Evolutionary conservation across 2,888 invertebrate genomes (phyloP).

Genomic region (Tupiocoris notatus): DNA sequence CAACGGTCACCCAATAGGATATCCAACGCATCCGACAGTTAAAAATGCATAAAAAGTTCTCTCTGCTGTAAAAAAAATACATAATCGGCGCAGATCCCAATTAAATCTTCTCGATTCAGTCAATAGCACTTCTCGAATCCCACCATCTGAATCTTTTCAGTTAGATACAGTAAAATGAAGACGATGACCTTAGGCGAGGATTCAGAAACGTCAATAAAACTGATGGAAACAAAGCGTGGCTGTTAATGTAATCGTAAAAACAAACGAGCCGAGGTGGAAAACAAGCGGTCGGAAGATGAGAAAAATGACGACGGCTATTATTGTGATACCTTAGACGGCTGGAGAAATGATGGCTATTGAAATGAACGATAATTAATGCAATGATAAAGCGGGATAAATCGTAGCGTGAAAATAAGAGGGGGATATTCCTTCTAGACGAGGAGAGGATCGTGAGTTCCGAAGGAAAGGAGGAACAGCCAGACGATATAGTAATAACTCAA

Average conservation of each 20-base stretch:
- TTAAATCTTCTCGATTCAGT: too few species aligned
- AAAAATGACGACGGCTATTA: not conserved
- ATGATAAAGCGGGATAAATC: not conserved
- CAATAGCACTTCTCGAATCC: too few species aligned
- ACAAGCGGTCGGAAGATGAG: not conserved
- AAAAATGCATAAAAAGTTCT: too few species aligned
- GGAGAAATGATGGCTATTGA: not conserved
- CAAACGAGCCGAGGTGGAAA: not conserved
- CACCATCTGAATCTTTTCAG: too few species aligned
- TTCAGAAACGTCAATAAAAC: not conserved
- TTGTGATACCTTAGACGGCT: not conserved
- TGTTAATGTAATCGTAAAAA: not conserved
- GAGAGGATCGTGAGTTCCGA: not conserved
- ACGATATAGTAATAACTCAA: constrained; percentile 43
- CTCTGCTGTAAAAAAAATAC: too few species aligned
- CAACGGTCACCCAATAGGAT: too few species aligned
- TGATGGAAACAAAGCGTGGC: not conserved
- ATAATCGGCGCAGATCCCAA: too few species aligned
- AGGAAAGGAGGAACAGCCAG: constrained; percentile 13
- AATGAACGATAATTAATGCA: not conserved
- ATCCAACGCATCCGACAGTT: too few species aligned
- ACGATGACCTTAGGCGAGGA: not conserved
- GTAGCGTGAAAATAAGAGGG: not conserved
- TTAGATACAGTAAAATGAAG: not conserved
- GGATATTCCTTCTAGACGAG: not conserved